Evolutionary conservation across 1,140 invertebrate genomes (phyloP).

Genomic region (Potamilus streckersoni): DNA sequence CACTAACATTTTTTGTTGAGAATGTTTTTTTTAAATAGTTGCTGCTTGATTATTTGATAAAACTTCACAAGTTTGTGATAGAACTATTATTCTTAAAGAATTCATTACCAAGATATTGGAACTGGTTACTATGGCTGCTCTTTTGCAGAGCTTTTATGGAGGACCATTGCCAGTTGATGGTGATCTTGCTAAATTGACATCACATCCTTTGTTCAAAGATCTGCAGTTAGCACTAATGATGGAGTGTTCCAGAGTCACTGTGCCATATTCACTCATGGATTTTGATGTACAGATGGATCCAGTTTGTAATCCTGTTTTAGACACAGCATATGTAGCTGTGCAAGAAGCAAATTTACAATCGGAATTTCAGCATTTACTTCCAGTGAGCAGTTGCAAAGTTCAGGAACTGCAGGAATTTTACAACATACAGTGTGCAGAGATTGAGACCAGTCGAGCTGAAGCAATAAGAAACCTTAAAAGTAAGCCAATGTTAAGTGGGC

Average conservation of each 20-base stretch:
- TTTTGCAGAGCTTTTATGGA: slow-evolving; percentile 6
- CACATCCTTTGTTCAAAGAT: slow-evolving; percentile 47
- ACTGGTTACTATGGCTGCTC: slow-evolving; percentile 18
- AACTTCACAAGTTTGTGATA: too few relatives aligned
- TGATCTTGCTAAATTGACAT: slow-evolving; percentile 32
- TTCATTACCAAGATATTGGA: background rate
- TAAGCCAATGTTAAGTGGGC: slow-evolving; percentile 19
- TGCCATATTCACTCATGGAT: slow-evolving; percentile 32
- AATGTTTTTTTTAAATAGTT: too few relatives aligned
- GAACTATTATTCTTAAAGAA: background rate
- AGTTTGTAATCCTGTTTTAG: slow-evolving; percentile 2
- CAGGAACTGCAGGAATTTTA: slow-evolving; percentile 46
- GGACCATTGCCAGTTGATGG: background rate
- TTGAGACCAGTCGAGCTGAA: slow-evolving; percentile 41
- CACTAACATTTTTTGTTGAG: too few relatives aligned
- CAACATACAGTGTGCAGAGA: slow-evolving; percentile 36
- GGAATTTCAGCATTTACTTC: slow-evolving; percentile 40
- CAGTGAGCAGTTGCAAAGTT: slow-evolving; percentile 36
- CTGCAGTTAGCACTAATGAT: slow-evolving; percentile 36
- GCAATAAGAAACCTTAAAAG: slow-evolving; percentile 40
- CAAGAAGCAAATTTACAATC: slow-evolving; percentile 50
- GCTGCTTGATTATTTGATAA: too few relatives aligned
- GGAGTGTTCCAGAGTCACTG: slow-evolving; percentile 34
- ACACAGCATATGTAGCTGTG: slow-evolving; percentile 38
- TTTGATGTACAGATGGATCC: background rate